Evolutionary conservation across 2,888 invertebrate species (phyloP), one percentile per base, ranked within the genome.

Genomic region (Nymphalis c-album): DNA sequence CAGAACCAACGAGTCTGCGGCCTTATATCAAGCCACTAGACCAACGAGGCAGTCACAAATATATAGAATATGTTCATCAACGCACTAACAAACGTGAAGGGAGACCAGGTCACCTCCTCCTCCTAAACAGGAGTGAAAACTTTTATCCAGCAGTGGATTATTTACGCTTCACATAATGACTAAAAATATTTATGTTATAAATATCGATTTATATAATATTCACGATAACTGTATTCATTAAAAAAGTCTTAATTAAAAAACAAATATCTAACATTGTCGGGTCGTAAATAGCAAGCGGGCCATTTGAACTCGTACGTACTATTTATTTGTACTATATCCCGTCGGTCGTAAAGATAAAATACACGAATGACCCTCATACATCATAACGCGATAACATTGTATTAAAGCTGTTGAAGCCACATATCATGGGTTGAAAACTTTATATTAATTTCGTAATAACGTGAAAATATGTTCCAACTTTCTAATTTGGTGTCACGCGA

Each of bases 401-500:
- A 62, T 48, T 61, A 66, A 58, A 65, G 57, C 63, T 65, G 57
- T 65, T 71, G 63, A 66, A 68, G 60, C 63, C 63, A 66, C 63
- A 66, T 66, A 66, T 63, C 68, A 63, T 26, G 61, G 58, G 45
- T 60, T 31, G 50, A 59, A 67, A 70, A 70, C 68, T 70, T 67
- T 63, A 60, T 65, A 70, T 70, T 70, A 70, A 71, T 66, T 68
- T 63, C 51, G 60, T 63, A 68, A 63, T 68, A 70, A 68, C 55
- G 48, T 22, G 55, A 55, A 68, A 64, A 64, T 64, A 64, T 64
- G 64, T 26, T 64, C 63, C 46, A 65, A 71, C 63, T 71, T 68
- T 63, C 65, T 66, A 65, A 65, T 68, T 71, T 65, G 22, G 46
- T 67, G 60, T 47, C 53, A 57, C 67, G 51, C 8, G 59, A 55